Conservation (phyloP, 2,113 vertebrate species). For the Hyaena hyaena region DNA sequence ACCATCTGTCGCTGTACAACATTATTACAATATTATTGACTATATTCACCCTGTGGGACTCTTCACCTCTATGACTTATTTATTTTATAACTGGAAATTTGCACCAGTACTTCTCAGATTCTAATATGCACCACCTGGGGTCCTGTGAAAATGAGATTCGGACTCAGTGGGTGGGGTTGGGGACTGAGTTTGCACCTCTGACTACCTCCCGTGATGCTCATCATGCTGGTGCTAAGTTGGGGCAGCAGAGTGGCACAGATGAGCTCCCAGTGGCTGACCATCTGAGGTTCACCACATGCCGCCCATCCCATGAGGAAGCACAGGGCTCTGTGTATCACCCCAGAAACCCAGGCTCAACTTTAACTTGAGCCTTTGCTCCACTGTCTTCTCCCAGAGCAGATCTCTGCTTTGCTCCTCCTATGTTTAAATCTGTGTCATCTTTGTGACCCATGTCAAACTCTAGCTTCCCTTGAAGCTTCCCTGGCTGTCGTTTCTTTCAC, state of each 20-base stretch:
- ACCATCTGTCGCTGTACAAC: background rate
- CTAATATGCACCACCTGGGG: background rate
- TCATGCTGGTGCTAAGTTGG: background rate
- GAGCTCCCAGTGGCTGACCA: background rate
- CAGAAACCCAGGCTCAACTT: background rate
- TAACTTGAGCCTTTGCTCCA: background rate
- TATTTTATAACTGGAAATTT: background rate
- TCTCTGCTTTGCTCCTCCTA: background rate
- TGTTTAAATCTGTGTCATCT: background rate
- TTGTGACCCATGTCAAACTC: background rate
- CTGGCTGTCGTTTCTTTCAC: background rate
- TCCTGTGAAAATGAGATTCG: background rate
- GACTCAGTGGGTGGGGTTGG: background rate
- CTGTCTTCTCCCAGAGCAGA: background rate
- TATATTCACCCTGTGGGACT: background rate
- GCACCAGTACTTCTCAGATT: background rate
- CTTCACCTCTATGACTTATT: background rate
- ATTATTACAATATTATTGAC: background rate
- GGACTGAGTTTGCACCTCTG: no score
- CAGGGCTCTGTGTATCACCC: background rate
- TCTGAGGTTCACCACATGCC: background rate
- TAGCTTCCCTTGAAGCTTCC: background rate
- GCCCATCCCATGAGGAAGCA: background rate
- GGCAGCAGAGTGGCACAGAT: rapidly evolving
- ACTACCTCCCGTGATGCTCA: rapidly evolving